Evolutionary conservation across 92 coral and sea anemone species (phyloP), one percentile per base, ranked within the genome.

Genomic region (Porites divaricata): DNA sequence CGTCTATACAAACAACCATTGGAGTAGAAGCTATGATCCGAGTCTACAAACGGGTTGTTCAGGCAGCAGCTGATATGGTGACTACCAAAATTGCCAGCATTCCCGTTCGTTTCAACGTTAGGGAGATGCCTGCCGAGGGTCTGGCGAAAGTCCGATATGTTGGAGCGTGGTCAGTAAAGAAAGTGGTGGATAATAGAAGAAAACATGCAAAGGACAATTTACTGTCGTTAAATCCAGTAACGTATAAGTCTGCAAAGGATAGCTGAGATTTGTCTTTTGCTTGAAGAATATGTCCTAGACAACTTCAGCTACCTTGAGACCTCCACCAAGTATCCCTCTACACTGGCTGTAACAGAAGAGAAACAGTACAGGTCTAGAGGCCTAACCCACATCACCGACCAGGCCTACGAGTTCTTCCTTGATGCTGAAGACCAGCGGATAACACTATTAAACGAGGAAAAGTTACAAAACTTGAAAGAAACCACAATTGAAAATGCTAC

Each of bases 311-410:
- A 14, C 8, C 70, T 78, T 17, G 23, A 77, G 62, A 68, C 49
- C 9, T 20, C 17, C 8, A 1, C 77, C 24, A 57, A 50, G 12
- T 85, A 77, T 53, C 66, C 84, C 50, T 70, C 67, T 24, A 85
- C 89, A 41, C 72, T 85, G 57, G 13, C 35, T 26, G 62, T 85
- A 2, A 85, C 89, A n/a, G 84, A 85, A 57, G 66, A 77, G 17
- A 35, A 77, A 19, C 89, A 85, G 52, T 77, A 48, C 68, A 67
- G 79, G 64, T 16, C 53, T 8, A 54, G 89, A 51, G 89, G 84
- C 10, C 68, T 85, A 4, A 17, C 21, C 51, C 89, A 85, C 57
- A 85, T 85, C 61, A 75, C 54, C 17, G 78, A 85, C 73, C 7
- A 49, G 2, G 68, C 57, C 11, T 75, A 75, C 57, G 75, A 84